Evolutionary conservation across 2,797 vertebrate genomes (phyloP).

Genomic region (Rhynchotus rufescens): DNA sequence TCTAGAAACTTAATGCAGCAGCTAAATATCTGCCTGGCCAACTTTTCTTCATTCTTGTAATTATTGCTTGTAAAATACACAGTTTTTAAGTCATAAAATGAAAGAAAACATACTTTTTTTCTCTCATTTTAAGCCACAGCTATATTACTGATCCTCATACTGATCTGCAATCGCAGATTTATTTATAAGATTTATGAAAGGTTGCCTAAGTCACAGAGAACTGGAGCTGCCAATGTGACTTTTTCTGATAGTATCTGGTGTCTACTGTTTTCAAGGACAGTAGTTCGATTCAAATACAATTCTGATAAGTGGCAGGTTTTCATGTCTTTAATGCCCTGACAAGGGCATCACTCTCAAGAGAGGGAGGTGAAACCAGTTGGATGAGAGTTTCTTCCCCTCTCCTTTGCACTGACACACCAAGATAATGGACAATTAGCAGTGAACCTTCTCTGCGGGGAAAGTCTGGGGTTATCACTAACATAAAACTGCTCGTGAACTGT

Average conservation of each 20-base stretch:
- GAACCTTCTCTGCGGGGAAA: conserved; percentile 71
- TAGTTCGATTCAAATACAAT: conserved; percentile 81
- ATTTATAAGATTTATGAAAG: conserved; percentile 34
- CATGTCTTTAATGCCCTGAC: conserved; percentile 81
- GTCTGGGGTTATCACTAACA: conserved; percentile 75
- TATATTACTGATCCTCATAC: neutral
- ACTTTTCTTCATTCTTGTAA: conserved; percentile 15
- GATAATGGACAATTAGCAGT: conserved; percentile 83
- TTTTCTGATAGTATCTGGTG: conserved; percentile 78
- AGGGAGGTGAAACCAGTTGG: conserved; percentile 79
- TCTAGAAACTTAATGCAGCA: neutral
- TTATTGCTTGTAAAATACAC: neutral
- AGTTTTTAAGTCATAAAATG: neutral
- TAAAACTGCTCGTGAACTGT: conserved; percentile 61
- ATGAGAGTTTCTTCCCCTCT: conserved; percentile 69
- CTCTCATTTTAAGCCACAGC: neutral
- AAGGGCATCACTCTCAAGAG: conserved; percentile 84
- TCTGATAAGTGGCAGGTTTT: conserved; percentile 83
- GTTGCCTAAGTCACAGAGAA: conserved; percentile 56
- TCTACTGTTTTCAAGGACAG: conserved; percentile 81
- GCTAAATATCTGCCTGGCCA: neutral
- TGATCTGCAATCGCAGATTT: neutral
- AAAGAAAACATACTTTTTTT: conserved; percentile 12
- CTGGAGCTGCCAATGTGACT: conserved; percentile 55
- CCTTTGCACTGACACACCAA: conserved; percentile 81